Evolutionary conservation across 2,888 invertebrate species (phyloP), one percentile per base, ranked within the genome.

Genomic region (Torymus auratus): DNA sequence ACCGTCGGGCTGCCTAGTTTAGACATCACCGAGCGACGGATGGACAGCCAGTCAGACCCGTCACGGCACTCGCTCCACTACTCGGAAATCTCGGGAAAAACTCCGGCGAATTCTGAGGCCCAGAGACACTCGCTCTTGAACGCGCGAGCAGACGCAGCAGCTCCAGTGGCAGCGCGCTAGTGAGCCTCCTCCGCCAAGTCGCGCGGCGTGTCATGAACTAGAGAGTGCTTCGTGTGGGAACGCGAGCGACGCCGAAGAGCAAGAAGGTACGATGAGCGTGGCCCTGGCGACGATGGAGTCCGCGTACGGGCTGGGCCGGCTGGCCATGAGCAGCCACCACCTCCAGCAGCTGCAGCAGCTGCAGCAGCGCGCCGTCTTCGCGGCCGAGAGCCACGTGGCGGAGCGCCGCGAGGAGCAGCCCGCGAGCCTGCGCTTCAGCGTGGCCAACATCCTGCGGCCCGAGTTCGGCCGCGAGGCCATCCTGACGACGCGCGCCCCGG

Each of bases 401-500:
- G 67, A 52, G n/a, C 67, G 60, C 14, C 74, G 41, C 3, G 80
- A 80, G 11, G 83, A 83, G 50, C 80, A 72, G 23, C 52, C 76
- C 12, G 17, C 41, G 0, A 80, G 88, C 0, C 90, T 97, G 52
- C 95, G 95, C 85, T 97, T 96, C 91, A 96, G 96, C 87, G 96
- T 97, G 88, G 96, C 96, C 86, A 96, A 97, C 90, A 97, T 97
- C 82, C 91, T 97, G 28, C 94, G 96, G 87, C 96, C 96, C 0
- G 96, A 97, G 89, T 97, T 97, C 84, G 96, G 97, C 0, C 92
- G 95, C 52, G 94, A 95, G 86, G 95, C 95, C 13, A 91, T 95
- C 75, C 92, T 93, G 69, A 95, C 93, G 81, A 92, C 94, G 78
- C 94, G 94, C 85, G 89, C 90, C 73, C 88, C 87, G 55, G 86